These are phyloP conservation scores for Laticauda laticaudata DNA, from an alignment of 2,113 vertebrate genomes.

Conservation along the genomic window DNA sequence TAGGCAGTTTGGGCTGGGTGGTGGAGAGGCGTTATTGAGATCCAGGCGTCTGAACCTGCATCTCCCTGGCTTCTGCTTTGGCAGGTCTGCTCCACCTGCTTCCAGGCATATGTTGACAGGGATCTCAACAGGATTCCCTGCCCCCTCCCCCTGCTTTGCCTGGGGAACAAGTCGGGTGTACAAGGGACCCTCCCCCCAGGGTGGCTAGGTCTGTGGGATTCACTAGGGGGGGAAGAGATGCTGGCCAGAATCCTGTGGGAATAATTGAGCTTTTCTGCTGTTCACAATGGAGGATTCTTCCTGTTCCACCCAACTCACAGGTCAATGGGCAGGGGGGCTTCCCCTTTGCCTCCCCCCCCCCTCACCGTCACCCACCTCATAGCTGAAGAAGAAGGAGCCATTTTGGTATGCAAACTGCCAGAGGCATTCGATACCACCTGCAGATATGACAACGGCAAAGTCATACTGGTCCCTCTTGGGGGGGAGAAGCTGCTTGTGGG, in stretches of 20 bases:
- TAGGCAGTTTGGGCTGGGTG: not conserved
- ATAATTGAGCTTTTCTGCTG: not conserved
- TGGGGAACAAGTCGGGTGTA: no score
- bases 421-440: conserved; percentile 77
- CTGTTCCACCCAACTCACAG: not conserved
- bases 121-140: not conserved
- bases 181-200: no score
- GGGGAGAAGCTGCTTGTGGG: conserved; percentile 73
- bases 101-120: not conserved
- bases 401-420: conserved; percentile 87
- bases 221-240: not conserved
- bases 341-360: rapidly evolving
- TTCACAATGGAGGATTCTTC: not conserved
- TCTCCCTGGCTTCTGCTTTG: not conserved
- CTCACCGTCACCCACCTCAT: conserved; percentile 75
- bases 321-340: not conserved
- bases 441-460: conserved; percentile 80
- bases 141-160: no score
- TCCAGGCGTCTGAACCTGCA: not conserved
- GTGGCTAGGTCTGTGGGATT: not conserved
- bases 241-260: not conserved
- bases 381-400: conserved; percentile 87
- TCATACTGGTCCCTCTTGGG: conserved; percentile 81
- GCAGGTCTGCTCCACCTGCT: not conserved
- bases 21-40: not conserved